Evolutionary conservation across 1,140 invertebrate genomes (phyloP).

Genomic region (Gryon sp.): DNA sequence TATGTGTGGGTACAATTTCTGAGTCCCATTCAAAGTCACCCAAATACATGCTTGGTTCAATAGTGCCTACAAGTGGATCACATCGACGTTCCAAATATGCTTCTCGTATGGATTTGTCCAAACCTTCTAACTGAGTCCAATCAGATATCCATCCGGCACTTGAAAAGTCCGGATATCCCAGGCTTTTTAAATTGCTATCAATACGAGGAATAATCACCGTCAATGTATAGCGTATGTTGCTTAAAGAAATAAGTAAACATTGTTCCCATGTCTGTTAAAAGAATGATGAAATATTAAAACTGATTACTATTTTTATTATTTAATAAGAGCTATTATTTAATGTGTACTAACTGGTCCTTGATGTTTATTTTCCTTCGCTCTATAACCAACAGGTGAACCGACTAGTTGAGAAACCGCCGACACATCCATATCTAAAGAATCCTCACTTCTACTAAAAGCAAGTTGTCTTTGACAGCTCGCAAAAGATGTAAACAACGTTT

Average conservation of each 20-base stretch:
- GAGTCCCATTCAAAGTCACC: slow-evolving; percentile 92
- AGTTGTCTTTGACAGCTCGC: slow-evolving; percentile 83
- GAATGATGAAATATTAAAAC: too few relatives aligned
- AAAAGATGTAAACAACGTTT: slow-evolving; percentile 85
- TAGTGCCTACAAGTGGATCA: slow-evolving; percentile 94
- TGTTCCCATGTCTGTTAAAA: slow-evolving; percentile 85
- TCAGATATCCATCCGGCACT: slow-evolving; percentile 73
- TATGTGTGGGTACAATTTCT: slow-evolving; percentile 86
- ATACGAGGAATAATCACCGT: slow-evolving; percentile 87
- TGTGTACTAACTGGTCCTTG: slow-evolving; percentile 69
- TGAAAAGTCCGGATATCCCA: slow-evolving; percentile 75
- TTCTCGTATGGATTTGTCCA: slow-evolving; percentile 87
- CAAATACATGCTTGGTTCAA: slow-evolving; percentile 97
- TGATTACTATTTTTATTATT: slow-evolving; percentile 21
- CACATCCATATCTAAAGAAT: slow-evolving; percentile 80
- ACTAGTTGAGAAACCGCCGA: slow-evolving; percentile 83
- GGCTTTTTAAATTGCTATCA: slow-evolving; percentile 75
- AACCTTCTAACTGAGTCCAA: slow-evolving; percentile 80
- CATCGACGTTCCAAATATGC: slow-evolving; percentile 95
- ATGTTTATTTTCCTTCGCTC: slow-evolving; percentile 71
- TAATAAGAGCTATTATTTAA: not conserved
- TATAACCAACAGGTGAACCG: slow-evolving; percentile 81
- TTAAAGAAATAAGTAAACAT: slow-evolving; percentile 90
- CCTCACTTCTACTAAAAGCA: slow-evolving; percentile 83
- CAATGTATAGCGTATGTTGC: slow-evolving; percentile 93